Evolutionary conservation across 2,113 vertebrate genomes (phyloP).

Genomic region (Balaeniceps rex): DNA sequence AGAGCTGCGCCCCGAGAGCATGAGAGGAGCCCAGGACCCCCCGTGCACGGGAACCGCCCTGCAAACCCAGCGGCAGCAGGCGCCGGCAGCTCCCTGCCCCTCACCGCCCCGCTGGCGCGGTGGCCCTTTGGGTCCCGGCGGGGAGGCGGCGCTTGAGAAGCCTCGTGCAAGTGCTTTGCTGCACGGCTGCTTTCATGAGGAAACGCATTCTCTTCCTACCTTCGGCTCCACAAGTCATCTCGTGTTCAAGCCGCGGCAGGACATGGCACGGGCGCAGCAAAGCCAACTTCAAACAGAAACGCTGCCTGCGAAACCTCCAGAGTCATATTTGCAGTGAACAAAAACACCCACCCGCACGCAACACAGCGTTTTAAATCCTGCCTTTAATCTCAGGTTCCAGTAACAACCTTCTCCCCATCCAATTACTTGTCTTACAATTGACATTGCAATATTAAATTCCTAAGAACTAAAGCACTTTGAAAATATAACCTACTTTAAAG

Average conservation of each 20-base stretch:
- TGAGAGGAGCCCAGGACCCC: neutral
- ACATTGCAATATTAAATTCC: slow-evolving; percentile 50
- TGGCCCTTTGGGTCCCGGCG: neutral
- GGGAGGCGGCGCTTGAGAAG: no score
- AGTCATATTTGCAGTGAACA: neutral
- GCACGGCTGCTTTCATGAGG: neutral
- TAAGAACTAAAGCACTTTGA: slow-evolving; percentile 23
- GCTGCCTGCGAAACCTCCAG: neutral
- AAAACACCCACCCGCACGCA: neutral
- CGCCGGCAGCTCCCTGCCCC: neutral
- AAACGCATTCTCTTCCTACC: neutral
- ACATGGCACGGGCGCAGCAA: neutral
- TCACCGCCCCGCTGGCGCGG: fast-evolving
- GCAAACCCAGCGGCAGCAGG: neutral
- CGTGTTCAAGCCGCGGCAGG: fast-evolving
- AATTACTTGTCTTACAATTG: slow-evolving; percentile 47
- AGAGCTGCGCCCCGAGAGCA: neutral
- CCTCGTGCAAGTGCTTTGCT: neutral
- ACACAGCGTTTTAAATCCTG: slow-evolving; percentile 5
- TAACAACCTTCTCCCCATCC: slow-evolving; percentile 34
- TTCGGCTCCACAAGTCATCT: neutral
- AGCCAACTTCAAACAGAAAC: neutral
- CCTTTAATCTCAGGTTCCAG: slow-evolving; percentile 46
- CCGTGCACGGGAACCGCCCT: neutral
- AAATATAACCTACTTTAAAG: slow-evolving; percentile 15